Conservation (phyloP, 2,888 invertebrate species). For the Diplolepis rosae region DNA sequence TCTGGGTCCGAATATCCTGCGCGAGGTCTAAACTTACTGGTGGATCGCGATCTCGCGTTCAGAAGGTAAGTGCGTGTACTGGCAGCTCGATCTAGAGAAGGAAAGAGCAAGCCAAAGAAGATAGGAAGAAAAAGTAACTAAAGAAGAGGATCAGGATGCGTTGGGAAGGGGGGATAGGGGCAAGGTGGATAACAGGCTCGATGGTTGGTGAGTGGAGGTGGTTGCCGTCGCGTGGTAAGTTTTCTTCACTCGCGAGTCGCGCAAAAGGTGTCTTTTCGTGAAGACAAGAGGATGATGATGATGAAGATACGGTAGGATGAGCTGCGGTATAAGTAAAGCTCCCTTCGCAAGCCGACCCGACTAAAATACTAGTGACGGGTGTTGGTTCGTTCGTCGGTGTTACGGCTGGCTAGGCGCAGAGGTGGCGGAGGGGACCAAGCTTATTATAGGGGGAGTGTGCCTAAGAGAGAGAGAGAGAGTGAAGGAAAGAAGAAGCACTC, state of each 20-base stretch:
- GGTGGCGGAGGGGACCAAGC: slow-evolving; percentile 38
- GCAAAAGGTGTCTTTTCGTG: slow-evolving; percentile 39
- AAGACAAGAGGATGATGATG: slow-evolving; percentile 39
- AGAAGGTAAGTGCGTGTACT: slow-evolving; percentile 61
- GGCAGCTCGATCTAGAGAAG: slow-evolving; percentile 12
- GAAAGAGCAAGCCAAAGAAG: slow-evolving; percentile 38
- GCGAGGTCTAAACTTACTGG: slow-evolving; percentile 32
- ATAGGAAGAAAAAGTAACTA: slow-evolving; percentile 42
- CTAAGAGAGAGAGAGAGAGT: slow-evolving; percentile 36
- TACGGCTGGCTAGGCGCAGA: slow-evolving; percentile 38
- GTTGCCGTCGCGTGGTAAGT: slow-evolving; percentile 18
- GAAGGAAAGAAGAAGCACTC: slow-evolving; percentile 36
- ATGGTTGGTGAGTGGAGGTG: slow-evolving; percentile 32
- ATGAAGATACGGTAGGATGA: slow-evolving; percentile 41
- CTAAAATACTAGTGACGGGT: slow-evolving; percentile 53
- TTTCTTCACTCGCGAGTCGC: slow-evolving; percentile 25
- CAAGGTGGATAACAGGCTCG: slow-evolving; percentile 32
- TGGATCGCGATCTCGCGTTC: slow-evolving; percentile 54
- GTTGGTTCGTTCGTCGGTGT: slow-evolving; percentile 48
- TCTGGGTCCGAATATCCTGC: not conserved
- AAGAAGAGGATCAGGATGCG: slow-evolving; percentile 39
- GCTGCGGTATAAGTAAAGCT: slow-evolving; percentile 38
- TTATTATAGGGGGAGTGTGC: slow-evolving; percentile 47
- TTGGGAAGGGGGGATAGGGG: slow-evolving; percentile 19
- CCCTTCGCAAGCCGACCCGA: slow-evolving; percentile 51